A percentile compares a stretch with the other conserved stretches of the same genome.
Conservation (phyloP, 2,797 vertebrate species). For the Microchirus variegatus region DNA sequence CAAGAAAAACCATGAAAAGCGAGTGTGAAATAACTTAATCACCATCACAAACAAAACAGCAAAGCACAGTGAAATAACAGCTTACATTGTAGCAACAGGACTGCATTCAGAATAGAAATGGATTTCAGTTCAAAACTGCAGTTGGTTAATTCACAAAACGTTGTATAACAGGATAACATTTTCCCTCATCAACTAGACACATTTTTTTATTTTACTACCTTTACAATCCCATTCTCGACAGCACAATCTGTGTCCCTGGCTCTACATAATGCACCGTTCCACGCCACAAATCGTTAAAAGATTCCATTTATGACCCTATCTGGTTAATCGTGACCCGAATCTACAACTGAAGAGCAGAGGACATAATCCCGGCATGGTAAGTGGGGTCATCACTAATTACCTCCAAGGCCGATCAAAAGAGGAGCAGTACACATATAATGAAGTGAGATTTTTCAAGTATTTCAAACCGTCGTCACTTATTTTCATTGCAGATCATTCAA, state of each 20-base stretch:
- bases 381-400: conserved; percentile 11
- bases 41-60: not conserved
- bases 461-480: not conserved
- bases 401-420: conserved; percentile 10
- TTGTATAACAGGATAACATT: no score
- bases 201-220: conserved; percentile 4
- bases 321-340: conserved; percentile 31
- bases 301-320: conserved; percentile 35
- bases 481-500: not conserved
- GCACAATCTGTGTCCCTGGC: conserved; percentile 17
- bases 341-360: not conserved
- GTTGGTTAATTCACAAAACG: no score
- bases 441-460: not conserved
- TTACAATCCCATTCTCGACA: conserved; percentile 20
- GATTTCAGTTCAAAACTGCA: no score
- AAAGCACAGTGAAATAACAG: not conserved
- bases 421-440: not conserved
- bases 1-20: not conserved
- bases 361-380: not conserved
- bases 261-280: conserved; percentile 41
- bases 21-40: conserved; percentile 1
- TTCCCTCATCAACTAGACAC: not conserved
- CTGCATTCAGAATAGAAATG: no score
- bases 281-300: conserved; percentile 40
- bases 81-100: not conserved